A percentile compares a stretch with the other conserved stretches of the same genome.
Conservation (phyloP, 2,888 invertebrate species). For the Spisula subtruncata region DNA sequence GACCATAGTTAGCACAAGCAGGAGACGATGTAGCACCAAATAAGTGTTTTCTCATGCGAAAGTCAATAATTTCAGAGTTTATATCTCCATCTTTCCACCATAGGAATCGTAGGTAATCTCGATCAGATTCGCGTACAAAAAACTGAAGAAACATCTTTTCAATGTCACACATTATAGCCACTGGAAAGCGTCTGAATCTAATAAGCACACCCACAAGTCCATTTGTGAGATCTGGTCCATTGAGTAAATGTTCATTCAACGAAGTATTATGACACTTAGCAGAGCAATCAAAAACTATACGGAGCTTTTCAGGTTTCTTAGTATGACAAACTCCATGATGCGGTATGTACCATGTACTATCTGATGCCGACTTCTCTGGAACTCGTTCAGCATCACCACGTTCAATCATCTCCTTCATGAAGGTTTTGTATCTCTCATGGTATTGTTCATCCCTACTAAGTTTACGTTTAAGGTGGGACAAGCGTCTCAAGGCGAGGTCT, state of each 20-base stretch:
- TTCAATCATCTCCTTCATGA: slow-evolving; percentile 33
- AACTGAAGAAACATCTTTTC: slow-evolving; percentile 70
- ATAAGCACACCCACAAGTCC: too few species aligned
- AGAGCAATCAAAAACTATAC: slow-evolving; percentile 17
- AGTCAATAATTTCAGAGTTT: slow-evolving; percentile 42
- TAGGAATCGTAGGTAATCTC: slow-evolving; percentile 63
- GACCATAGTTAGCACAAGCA: slow-evolving; percentile 57
- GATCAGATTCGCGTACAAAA: slow-evolving; percentile 40
- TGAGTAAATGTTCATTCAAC: slow-evolving; percentile 59
- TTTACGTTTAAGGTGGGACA: slow-evolving; percentile 15
- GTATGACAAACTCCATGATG: slow-evolving; percentile 57
- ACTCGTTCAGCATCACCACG: slow-evolving; percentile 47
- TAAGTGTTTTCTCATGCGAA: slow-evolving; percentile 66
- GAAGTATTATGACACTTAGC: slow-evolving; percentile 55
- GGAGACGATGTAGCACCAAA: slow-evolving; percentile 71
- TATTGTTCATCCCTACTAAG: slow-evolving; percentile 17
- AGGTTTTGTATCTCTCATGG: slow-evolving; percentile 33
- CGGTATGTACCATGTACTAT: slow-evolving; percentile 52
- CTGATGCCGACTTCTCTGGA: neutral
- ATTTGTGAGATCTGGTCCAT: slow-evolving; percentile 66
- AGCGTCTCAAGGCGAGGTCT: slow-evolving; percentile 35
- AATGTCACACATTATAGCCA: slow-evolving; percentile 67
- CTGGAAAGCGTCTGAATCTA: neutral
- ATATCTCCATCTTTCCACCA: slow-evolving; percentile 58
- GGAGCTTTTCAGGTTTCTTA: too few species aligned